A percentile compares a stretch with the other conserved stretches of the same genome.
Conservation (phyloP, 2,797 vertebrate genomes). For the Acipenser oxyrinchus region DNA sequence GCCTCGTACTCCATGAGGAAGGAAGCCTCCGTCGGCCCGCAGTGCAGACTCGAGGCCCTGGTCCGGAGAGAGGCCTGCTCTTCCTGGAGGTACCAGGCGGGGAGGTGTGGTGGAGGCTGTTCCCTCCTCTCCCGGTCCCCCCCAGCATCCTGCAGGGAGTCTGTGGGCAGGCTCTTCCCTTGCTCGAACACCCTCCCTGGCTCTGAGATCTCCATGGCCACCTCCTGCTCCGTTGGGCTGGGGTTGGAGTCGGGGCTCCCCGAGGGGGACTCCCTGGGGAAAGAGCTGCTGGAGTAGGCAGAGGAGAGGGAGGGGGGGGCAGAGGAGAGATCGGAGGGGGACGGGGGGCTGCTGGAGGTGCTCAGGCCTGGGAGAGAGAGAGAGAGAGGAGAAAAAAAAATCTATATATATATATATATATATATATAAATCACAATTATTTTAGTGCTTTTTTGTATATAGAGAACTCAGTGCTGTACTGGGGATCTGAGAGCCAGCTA, state of each 20-base stretch:
- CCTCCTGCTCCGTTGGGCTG: conserved; percentile 21
- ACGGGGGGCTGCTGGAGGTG: conserved; percentile 66
- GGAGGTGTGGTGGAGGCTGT: conserved; percentile 33
- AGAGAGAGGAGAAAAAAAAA: not conserved
- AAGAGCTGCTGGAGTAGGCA: conserved; percentile 71
- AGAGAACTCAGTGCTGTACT: no score
- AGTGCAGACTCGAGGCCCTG: conserved; percentile 20
- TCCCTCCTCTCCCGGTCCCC: not conserved
- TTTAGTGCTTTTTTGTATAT: no score
- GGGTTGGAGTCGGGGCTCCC: conserved; percentile 31
- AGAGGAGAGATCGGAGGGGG: conserved; percentile 65
- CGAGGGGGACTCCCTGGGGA: conserved; percentile 56
- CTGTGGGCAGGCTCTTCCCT: conserved; percentile 12
- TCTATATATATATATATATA: not conserved
- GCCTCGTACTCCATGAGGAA: conserved; percentile 64
- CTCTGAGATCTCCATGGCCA: conserved; percentile 43
- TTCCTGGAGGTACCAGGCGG: conserved; percentile 22
- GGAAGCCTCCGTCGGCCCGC: conserved; percentile 17
- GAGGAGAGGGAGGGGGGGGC: conserved; percentile 65
- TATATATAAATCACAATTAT: no score
- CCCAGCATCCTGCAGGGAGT: conserved; percentile 5
- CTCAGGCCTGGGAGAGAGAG: conserved; percentile 61
- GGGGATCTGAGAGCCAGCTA: no score
- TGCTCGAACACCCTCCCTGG: conserved; percentile 1
- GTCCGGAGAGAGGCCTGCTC: not conserved